Percentiles rank a stretch among this genome's conserved stretches.
Conservation (phyloP, 1,140 invertebrate genomes). For the Venustaconcha ellipsiformis region DNA sequence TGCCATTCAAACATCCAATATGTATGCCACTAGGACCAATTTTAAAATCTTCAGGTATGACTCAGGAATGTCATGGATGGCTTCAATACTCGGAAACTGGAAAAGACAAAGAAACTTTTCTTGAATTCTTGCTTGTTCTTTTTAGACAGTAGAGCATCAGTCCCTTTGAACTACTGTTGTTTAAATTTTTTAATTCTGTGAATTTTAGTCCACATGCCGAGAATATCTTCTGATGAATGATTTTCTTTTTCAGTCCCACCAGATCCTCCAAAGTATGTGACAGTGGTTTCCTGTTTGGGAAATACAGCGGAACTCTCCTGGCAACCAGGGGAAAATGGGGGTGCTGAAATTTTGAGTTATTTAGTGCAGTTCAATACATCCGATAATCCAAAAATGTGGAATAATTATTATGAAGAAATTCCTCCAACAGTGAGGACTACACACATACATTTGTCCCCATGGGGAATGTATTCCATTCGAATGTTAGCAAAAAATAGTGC, state of each 20-base stretch:
- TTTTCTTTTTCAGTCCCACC: constrained; percentile 81
- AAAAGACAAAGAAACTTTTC: too few relatives aligned
- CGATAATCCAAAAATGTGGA: constrained; percentile 94
- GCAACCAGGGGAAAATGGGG: constrained; percentile 85
- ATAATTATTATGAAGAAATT: constrained; percentile 54
- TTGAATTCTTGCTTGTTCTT: neutral
- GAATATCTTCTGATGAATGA: neutral
- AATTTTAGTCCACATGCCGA: neutral
- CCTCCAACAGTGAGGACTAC: constrained; percentile 24
- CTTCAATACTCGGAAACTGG: neutral
- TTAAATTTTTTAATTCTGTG: neutral
- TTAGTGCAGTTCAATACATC: constrained; percentile 94
- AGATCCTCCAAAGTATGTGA: constrained; percentile 82
- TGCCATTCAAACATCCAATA: too few relatives aligned
- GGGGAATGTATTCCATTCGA: constrained; percentile 76
- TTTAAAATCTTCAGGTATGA: too few relatives aligned
- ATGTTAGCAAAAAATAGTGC: constrained; percentile 95
- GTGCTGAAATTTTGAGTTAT: constrained; percentile 90
- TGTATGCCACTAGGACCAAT: too few relatives aligned
- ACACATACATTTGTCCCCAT: constrained; percentile 52
- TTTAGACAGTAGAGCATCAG: neutral
- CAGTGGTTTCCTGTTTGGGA: constrained; percentile 68
- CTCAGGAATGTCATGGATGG: neutral
- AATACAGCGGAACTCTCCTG: constrained; percentile 80
- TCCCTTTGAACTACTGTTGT: neutral